Evolutionary conservation across 2,888 invertebrate genomes (phyloP).

Genomic region (Acanthosepion pharaonis): DNA sequence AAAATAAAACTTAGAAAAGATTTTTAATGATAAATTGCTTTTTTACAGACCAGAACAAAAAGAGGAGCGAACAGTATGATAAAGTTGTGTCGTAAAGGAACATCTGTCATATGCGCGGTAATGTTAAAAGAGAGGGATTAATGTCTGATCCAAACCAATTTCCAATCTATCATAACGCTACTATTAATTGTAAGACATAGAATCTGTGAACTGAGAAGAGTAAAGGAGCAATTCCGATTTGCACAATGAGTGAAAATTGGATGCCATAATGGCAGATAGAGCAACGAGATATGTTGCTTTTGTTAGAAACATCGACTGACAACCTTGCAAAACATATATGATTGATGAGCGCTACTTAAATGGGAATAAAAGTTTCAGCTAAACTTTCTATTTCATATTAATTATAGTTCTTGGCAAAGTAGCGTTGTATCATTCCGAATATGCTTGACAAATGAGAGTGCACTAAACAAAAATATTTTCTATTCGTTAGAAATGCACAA

Average conservation of each 20-base stretch:
- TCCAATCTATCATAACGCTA: background rate
- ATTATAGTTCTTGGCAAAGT: background rate
- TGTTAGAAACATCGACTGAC: background rate
- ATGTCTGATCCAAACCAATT: background rate
- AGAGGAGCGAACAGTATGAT: background rate
- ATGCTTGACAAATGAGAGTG: slow-evolving; percentile 17
- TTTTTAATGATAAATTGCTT: background rate
- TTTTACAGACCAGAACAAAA: background rate
- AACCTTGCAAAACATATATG: background rate
- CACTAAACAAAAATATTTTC: background rate
- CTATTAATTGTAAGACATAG: background rate
- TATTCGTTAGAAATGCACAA: background rate
- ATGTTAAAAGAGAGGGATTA: background rate
- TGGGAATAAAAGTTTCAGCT: background rate
- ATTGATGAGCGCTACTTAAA: background rate
- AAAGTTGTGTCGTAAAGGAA: background rate
- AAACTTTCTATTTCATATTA: background rate
- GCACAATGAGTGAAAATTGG: background rate
- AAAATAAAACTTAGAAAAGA: background rate
- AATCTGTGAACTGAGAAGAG: background rate
- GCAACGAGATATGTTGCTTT: slow-evolving; percentile 7
- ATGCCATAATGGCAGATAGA: background rate
- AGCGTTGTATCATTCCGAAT: slow-evolving; percentile 1
- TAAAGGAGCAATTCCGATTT: background rate
- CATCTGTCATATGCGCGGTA: background rate